These are phyloP conservation scores for Gorsachius goisagi DNA, from an alignment of 2,113 vertebrate genomes.

Conservation along the genomic window DNA sequence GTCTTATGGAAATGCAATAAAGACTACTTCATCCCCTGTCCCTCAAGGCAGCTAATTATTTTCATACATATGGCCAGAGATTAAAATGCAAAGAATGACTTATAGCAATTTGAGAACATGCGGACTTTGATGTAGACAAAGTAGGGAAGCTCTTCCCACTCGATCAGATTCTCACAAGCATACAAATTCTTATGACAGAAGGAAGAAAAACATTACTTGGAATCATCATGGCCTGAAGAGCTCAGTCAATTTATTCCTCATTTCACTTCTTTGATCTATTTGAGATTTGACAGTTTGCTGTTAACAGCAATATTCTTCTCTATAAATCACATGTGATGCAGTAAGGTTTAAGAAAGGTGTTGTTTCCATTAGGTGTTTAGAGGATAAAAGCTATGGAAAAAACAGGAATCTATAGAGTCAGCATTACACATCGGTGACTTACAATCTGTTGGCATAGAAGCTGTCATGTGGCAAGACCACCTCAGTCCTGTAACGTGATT, in stretches of 20 bases:
- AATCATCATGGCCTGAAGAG: constrained; percentile 58
- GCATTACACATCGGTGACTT: neutral
- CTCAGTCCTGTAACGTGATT: neutral
- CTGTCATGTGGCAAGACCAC: neutral
- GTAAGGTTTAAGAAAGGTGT: neutral
- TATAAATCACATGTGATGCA: constrained; percentile 53
- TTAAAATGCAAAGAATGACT: constrained; percentile 61
- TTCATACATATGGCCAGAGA: constrained; percentile 30
- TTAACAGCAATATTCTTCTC: constrained; percentile 50
- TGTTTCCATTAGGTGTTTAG: neutral
- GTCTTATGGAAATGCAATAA: constrained; percentile 15
- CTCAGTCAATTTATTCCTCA: constrained; percentile 17
- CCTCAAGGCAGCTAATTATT: constrained; percentile 60
- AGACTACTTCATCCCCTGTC: constrained; percentile 17
- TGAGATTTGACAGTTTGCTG: constrained; percentile 58
- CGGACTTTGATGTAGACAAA: constrained; percentile 71
- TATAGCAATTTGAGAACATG: constrained; percentile 39
- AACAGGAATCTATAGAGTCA: neutral
- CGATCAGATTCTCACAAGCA: constrained; percentile 22
- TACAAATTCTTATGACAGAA: constrained; percentile 63
- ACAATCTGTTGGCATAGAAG: neutral
- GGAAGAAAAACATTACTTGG: constrained; percentile 39
- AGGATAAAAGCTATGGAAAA: neutral
- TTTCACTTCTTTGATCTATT: constrained; percentile 69
- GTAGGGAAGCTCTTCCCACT: constrained; percentile 42